Conservation (phyloP, 92 coral and sea anemone genomes). For the Porites cylindrica region DNA sequence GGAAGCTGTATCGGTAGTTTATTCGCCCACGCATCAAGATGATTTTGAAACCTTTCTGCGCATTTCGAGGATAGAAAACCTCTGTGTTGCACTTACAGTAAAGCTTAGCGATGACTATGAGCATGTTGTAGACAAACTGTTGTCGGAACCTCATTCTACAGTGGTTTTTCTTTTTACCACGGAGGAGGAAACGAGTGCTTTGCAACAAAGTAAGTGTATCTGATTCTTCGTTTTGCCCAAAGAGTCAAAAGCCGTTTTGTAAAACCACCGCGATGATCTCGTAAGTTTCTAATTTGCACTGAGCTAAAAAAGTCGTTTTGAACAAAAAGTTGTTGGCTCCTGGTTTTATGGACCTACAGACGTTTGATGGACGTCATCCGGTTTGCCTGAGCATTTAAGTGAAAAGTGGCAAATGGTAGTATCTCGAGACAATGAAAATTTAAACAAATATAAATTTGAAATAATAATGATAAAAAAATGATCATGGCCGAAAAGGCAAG, state of each 20-base stretch:
- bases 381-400: too few relatives aligned
- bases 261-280: too few relatives aligned
- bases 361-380: too few relatives aligned
- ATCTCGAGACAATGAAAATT: too few relatives aligned
- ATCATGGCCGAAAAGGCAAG: too few relatives aligned
- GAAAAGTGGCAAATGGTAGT: too few relatives aligned
- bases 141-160: conserved; percentile 35
- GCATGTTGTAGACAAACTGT: conserved; percentile 20
- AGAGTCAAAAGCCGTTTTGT: too few relatives aligned
- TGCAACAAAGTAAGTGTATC: conserved; percentile 42
- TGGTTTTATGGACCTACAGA: neutral
- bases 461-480: too few relatives aligned
- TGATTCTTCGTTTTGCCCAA: too few relatives aligned
- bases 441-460: too few relatives aligned
- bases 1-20: conserved; percentile 77
- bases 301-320: neutral
- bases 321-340: neutral
- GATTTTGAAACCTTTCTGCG: conserved; percentile 58
- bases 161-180: conserved; percentile 56
- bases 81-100: conserved; percentile 68
- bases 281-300: too few relatives aligned
- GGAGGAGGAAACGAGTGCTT: conserved; percentile 37
- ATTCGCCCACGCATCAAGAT: conserved; percentile 27
- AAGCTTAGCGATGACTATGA: conserved; percentile 5
- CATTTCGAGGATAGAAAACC: conserved; percentile 54